Evolutionary conservation across 2,888 invertebrate genomes (phyloP).

Genomic region (Cephus pygmeus): DNA sequence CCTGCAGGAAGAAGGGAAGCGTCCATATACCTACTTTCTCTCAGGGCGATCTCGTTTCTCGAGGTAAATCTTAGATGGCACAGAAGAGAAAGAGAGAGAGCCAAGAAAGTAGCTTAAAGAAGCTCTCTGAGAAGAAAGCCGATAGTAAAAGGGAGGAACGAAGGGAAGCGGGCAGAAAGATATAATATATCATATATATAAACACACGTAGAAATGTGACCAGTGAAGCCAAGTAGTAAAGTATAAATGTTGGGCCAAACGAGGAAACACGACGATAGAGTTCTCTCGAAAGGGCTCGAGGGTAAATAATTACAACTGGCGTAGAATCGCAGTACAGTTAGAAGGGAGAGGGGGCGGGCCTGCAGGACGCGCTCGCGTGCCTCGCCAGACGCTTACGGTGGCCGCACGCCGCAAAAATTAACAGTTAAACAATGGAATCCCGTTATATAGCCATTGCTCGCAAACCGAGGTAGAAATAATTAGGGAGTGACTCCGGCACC

Average conservation of each 20-base stretch:
- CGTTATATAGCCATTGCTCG: slow-evolving; percentile 50
- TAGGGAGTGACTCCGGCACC: slow-evolving; percentile 31
- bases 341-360: neutral
- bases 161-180: too few relatives aligned
- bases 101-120: too few relatives aligned
- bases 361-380: slow-evolving; percentile 39
- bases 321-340: slow-evolving; percentile 19
- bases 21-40: too few relatives aligned
- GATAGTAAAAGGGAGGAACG: too few relatives aligned
- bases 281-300: slow-evolving; percentile 29
- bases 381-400: slow-evolving; percentile 32
- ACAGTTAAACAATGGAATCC: slow-evolving; percentile 56
- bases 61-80: too few relatives aligned
- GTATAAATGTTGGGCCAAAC: slow-evolving; percentile 31
- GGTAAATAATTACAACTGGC: slow-evolving; percentile 44
- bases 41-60: too few relatives aligned
- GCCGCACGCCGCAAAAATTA: slow-evolving; percentile 53
- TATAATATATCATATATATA: too few relatives aligned
- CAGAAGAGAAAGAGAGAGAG: too few relatives aligned
- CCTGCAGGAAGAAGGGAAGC: too few relatives aligned
- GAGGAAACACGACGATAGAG: slow-evolving; percentile 29
- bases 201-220: too few relatives aligned
- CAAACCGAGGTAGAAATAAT: slow-evolving; percentile 55
- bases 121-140: too few relatives aligned
- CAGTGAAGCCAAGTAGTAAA: too few relatives aligned